phyloP scores from a whole-genome alignment of 2,113 vertebrate genomes.

The Lophura nycthemera region DNA sequence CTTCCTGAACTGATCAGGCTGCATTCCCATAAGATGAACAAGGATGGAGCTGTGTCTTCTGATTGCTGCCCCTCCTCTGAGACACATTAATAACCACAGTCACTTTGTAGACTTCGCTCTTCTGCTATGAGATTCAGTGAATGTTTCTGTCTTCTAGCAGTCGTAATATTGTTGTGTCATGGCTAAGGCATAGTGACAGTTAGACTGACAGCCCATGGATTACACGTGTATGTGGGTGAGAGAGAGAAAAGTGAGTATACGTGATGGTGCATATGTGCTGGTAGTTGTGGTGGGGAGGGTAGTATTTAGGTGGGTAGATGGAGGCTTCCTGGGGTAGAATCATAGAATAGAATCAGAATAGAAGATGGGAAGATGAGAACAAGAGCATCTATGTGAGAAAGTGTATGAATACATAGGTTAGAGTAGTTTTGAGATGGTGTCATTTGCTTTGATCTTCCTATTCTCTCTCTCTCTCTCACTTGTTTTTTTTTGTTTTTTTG shows the following conservation, averaged over 20 bases:
- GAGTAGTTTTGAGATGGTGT: constrained; percentile 5
- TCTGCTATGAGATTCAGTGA: background rate
- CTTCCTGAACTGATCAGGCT: background rate
- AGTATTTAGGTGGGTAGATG: background rate
- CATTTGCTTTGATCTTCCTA: constrained; percentile 48
- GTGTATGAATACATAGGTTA: background rate
- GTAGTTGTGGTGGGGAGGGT: background rate
- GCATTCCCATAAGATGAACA: background rate
- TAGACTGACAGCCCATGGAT: background rate
- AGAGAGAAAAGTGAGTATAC: background rate
- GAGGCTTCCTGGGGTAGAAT: background rate
- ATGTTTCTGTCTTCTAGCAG: background rate
- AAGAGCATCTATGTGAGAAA: background rate
- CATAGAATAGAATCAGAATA: too few relatives aligned
- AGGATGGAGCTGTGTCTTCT: background rate
- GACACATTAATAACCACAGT: background rate
- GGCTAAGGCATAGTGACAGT: background rate
- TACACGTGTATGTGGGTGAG: background rate
- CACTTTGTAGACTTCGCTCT: background rate
- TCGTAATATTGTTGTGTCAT: background rate
- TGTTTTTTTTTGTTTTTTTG: background rate
- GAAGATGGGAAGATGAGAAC: background rate
- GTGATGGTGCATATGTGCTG: background rate
- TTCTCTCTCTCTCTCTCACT: background rate
- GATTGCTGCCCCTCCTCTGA: background rate